These are phyloP conservation scores for Chionoecetes opilio DNA, from an alignment of 1,140 invertebrate species.

Conservation along the genomic window DNA sequence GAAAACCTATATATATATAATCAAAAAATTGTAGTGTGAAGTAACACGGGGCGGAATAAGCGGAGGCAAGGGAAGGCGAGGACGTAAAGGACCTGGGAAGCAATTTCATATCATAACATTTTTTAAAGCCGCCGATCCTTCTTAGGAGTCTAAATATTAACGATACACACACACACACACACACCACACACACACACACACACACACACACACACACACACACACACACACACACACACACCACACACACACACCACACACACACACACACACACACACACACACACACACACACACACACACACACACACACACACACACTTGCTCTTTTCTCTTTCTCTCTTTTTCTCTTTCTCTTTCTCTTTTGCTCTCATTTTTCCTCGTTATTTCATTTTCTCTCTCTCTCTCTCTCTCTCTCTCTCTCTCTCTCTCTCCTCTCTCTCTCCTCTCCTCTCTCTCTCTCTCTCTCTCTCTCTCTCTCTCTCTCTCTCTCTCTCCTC, in stretches of 20 bases:
- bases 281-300: conserved; percentile 27
- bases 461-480: conserved; percentile 50
- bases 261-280: background rate
- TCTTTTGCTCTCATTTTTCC: conserved; percentile 11
- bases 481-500: conserved; percentile 46
- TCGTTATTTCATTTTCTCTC: conserved; percentile 8
- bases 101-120: conserved; percentile 6
- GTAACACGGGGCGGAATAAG: background rate
- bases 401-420: conserved; percentile 57
- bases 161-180: background rate
- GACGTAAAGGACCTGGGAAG: background rate
- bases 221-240: conserved; percentile 27
- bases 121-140: background rate
- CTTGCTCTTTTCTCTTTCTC: conserved; percentile 6
- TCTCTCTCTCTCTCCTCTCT: conserved; percentile 55
- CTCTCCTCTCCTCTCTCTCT: conserved; percentile 46
- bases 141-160: background rate
- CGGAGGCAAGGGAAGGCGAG: background rate
- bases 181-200: background rate
- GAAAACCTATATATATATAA: background rate
- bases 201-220: conserved; percentile 28
- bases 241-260: conserved; percentile 5
- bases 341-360: background rate
- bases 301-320: conserved; percentile 27
- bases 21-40: background rate